Evolutionary conservation across 2,797 vertebrate species (phyloP), one percentile per base, ranked within the genome.

Genomic region (Balearica regulorum): DNA sequence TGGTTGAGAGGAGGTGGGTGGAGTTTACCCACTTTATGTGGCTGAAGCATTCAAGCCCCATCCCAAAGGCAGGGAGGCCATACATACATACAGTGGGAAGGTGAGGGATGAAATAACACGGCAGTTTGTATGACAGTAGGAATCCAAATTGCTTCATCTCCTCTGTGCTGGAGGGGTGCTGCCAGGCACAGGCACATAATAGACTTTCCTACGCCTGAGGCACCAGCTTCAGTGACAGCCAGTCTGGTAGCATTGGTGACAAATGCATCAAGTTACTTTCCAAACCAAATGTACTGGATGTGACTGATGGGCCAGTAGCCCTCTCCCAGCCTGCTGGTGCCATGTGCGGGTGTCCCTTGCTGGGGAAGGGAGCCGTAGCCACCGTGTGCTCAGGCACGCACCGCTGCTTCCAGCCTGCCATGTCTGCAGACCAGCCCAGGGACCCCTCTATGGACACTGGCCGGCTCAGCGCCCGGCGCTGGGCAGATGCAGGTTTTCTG

Each of bases 211-310:
- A 55, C 2, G 1, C 15, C 71, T 3, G 1, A 55, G 15, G 43
- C 44, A 57, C 15, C 18, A 68, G 39, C 26, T 24, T 15, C 55
- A 19, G 48, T 25, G 61, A 18, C 82, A 37, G 11, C 46, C 64
- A 31, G 9, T 11, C 62, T 24, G 2, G 0, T 0, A 46, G 60
- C 33, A 3, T 0, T 49, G 60, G 29, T 37, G 86, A 54, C 54
- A 14, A 66, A n/a, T 1, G 17, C 8, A 0, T 41, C 64, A 43
- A 54, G 29, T 54, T 44, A 37, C 46, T 39, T 84, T 43, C 81
- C 66, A 41, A 10, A 28, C 8, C 15, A 43, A 55, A 54, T 0
- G 5, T 7, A 2, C 39, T 73, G 55, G 68, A 51, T 48, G 54
- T 11, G 31, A 8, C 51, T 33, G 44, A 19, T n/a, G 64, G 26